phyloP scores from a whole-genome alignment of 2,797 vertebrate species.

The Anguilla obscura region DNA sequence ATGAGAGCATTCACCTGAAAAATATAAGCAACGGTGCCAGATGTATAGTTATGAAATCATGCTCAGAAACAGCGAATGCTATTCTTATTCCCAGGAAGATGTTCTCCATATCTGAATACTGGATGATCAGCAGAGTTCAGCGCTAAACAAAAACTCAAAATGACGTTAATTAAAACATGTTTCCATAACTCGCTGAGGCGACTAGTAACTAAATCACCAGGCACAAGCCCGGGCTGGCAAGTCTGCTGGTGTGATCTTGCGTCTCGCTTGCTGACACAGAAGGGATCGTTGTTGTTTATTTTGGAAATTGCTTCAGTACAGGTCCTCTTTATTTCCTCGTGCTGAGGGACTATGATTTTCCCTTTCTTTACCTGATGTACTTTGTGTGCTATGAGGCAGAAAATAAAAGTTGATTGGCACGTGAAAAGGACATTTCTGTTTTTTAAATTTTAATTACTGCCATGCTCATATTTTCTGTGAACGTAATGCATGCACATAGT shows the following conservation, averaged over 20 bases:
- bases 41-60: not conserved
- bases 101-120: constrained; percentile 4
- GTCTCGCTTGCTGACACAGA: not conserved
- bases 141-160: not conserved
- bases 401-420: not conserved
- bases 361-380: not conserved
- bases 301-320: not conserved
- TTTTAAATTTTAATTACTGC: not conserved
- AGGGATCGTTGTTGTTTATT: not conserved
- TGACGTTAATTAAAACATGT: constrained; percentile 6
- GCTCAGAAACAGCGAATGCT: not conserved
- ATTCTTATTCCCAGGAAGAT: not conserved
- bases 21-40: not conserved
- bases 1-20: not conserved
- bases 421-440: not conserved
- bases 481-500: not conserved
- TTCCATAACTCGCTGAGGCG: not conserved
- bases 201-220: not conserved
- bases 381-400: not conserved
- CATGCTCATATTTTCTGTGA: not conserved
- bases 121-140: not conserved
- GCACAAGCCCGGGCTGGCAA: not conserved
- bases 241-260: not conserved
- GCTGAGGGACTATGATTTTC: not conserved
- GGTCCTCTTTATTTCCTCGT: not conserved